Conservation (phyloP, 53 echinoderm and acorn worm species). For the Arbacia lixula region DNA sequence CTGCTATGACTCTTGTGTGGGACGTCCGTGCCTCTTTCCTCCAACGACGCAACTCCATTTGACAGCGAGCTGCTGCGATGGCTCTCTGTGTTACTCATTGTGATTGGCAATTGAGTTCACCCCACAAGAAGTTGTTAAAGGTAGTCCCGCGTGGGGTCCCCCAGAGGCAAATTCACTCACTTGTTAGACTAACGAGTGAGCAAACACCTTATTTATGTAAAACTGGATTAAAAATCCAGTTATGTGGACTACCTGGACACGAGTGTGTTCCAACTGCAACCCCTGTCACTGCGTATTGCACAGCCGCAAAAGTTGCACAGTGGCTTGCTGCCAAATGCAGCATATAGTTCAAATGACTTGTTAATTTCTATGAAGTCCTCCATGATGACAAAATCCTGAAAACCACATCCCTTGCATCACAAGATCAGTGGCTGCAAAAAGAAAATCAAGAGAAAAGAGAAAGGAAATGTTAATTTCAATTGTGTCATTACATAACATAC, state of each 20-base stretch:
- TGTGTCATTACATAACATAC: no score
- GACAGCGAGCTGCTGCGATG: slow-evolving; percentile 55
- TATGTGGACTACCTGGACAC: slow-evolving; percentile 42
- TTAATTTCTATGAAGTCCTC: slow-evolving; percentile 20
- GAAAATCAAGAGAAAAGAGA: no score
- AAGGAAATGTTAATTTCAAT: no score
- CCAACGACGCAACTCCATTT: slow-evolving; percentile 59
- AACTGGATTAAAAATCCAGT: slow-evolving; percentile 61
- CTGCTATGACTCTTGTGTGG: slow-evolving; percentile 45
- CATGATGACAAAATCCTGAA: slow-evolving; percentile 5
- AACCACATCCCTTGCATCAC: slow-evolving; percentile 53
- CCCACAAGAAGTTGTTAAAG: not conserved
- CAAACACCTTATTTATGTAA: not conserved
- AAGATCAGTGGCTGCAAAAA: slow-evolving; percentile 25
- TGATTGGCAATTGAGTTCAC: slow-evolving; percentile 33
- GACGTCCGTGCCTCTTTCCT: slow-evolving; percentile 56
- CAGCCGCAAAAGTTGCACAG: slow-evolving; percentile 55
- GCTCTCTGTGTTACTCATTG: slow-evolving; percentile 55
- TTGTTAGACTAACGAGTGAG: not conserved
- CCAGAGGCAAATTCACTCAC: slow-evolving; percentile 9
- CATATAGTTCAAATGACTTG: slow-evolving; percentile 50
- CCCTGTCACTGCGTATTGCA: slow-evolving; percentile 66
- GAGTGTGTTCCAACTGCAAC: slow-evolving; percentile 24
- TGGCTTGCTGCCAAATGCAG: slow-evolving; percentile 50
- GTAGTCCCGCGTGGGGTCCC: not conserved